These are phyloP conservation scores for Protobothrops mucrosquamatus DNA, from an alignment of 2,113 vertebrate genomes.

Conservation along the genomic window DNA sequence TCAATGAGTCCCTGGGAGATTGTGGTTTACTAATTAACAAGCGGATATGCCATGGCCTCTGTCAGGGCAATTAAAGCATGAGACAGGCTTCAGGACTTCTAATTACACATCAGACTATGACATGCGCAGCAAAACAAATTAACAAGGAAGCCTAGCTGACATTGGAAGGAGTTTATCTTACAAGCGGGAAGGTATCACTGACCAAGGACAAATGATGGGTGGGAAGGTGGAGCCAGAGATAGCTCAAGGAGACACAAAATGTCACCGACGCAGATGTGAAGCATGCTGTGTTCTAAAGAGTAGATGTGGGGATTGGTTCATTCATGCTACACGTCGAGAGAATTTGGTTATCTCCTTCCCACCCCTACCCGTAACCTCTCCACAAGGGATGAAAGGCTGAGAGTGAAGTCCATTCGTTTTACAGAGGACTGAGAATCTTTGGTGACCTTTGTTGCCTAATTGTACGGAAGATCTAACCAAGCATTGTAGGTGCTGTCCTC, in stretches of 20 bases:
- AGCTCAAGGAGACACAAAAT: neutral
- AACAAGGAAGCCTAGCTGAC: slow-evolving; percentile 50
- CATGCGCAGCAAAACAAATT: slow-evolving; percentile 63
- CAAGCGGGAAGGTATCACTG: slow-evolving; percentile 6
- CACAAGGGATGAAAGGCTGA: neutral
- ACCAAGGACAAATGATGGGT: slow-evolving; percentile 25
- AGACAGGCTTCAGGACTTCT: slow-evolving; percentile 66
- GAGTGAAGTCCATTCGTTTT: neutral
- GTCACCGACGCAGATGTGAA: neutral
- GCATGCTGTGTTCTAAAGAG: neutral
- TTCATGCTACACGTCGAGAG: neutral
- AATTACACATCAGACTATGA: slow-evolving; percentile 60
- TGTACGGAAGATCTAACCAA: neutral
- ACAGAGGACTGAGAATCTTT: neutral
- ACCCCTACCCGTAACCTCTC: neutral
- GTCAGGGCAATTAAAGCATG: slow-evolving; percentile 73
- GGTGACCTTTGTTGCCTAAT: neutral
- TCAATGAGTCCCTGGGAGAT: slow-evolving; percentile 72
- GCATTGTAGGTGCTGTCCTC: neutral
- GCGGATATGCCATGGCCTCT: slow-evolving; percentile 74
- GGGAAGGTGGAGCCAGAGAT: neutral
- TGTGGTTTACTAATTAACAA: slow-evolving; percentile 81
- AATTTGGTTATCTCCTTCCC: neutral
- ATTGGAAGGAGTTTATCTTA: slow-evolving; percentile 41
- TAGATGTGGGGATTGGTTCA: neutral